Evolutionary conservation across 2,113 vertebrate species (phyloP).

Genomic region (Isichthys henryi): DNA sequence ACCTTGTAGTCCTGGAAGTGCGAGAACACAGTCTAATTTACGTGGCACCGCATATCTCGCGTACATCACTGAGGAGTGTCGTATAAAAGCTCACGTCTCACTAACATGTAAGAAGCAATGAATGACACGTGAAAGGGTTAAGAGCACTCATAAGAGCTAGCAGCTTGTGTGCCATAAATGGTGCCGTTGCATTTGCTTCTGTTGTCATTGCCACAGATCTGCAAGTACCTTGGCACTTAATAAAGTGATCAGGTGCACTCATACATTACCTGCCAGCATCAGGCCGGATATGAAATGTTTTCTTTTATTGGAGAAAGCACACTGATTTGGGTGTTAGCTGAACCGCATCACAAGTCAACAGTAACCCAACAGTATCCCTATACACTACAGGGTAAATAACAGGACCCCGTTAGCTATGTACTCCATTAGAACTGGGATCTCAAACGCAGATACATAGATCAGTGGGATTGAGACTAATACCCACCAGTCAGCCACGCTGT

Average conservation of each 20-base stretch:
- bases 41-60: not conserved
- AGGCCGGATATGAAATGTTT: not conserved
- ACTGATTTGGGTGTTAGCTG: too few species aligned
- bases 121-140: not conserved
- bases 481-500: not conserved
- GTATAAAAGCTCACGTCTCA: not conserved
- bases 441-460: not conserved
- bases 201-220: slow-evolving; percentile 7
- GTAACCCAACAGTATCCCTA: not conserved
- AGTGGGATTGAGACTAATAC: not conserved
- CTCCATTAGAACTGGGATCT: not conserved
- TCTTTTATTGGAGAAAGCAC: not conserved
- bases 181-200: too few species aligned
- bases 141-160: not conserved
- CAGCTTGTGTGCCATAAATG: not conserved
- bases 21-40: not conserved
- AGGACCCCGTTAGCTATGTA: not conserved
- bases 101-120: not conserved
- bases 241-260: not conserved
- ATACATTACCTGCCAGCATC: not conserved
- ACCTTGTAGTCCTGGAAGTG: not conserved
- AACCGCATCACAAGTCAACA: not conserved
- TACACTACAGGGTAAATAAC: not conserved
- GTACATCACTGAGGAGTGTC: not conserved
- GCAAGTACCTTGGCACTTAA: not conserved